Evolutionary conservation across 2,888 invertebrate species (phyloP).

Genomic region (Caenorhabditis doughertyi): DNA sequence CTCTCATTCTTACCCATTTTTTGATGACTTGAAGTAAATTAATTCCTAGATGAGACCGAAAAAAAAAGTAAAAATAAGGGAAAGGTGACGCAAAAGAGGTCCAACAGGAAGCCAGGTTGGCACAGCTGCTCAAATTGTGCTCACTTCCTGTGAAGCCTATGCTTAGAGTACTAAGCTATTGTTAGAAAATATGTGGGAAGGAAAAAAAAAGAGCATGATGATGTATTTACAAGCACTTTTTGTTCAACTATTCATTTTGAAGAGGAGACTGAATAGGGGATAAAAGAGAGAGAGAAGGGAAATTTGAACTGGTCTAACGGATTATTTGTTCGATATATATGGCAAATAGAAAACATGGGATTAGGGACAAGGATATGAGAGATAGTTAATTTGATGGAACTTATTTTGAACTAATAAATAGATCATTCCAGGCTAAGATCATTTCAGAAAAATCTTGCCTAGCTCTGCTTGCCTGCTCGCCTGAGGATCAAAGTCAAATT

Average conservation of each 20-base stretch:
- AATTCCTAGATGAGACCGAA: constrained; percentile 22
- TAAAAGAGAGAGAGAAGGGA: neutral
- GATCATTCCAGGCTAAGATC: neutral
- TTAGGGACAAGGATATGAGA: constrained; percentile 4
- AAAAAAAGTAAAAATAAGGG: constrained; percentile 17
- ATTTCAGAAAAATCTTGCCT: neutral
- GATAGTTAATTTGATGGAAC: constrained; percentile 7
- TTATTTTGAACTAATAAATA: neutral
- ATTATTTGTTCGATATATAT: constrained; percentile 21
- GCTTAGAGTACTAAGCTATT: constrained; percentile 40
- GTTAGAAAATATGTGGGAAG: constrained; percentile 28
- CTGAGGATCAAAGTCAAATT: too few species aligned
- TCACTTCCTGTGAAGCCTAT: constrained; percentile 50
- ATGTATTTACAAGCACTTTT: constrained; percentile 33
- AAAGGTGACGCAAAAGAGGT: constrained; percentile 11
- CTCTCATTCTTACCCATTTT: neutral
- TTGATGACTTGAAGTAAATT: neutral
- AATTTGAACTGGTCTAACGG: constrained; percentile 28
- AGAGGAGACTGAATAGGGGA: neutral
- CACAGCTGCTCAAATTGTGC: constrained; percentile 64
- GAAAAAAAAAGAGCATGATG: constrained; percentile 23
- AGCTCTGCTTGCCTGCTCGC: too few species aligned
- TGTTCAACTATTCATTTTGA: constrained; percentile 4
- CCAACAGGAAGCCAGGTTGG: constrained; percentile 51
- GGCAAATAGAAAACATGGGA: constrained; percentile 8